Percentiles rank a stretch among this genome's conserved stretches.
phyloP scores from a whole-genome alignment of 2,888 invertebrate genomes.

The Stictocephala bisonia region DNA sequence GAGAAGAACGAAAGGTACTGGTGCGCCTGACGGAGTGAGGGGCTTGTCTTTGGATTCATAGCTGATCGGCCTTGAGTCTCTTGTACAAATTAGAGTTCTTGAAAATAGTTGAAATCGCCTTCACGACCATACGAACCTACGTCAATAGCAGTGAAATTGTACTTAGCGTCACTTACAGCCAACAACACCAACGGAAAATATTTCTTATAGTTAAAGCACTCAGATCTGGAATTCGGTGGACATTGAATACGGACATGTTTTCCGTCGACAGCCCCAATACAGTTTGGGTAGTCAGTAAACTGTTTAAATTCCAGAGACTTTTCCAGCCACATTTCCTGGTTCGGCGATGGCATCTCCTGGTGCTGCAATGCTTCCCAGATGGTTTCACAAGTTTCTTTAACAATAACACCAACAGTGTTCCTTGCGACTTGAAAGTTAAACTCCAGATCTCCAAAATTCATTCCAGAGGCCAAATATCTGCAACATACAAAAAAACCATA shows the following conservation, averaged over 20 bases:
- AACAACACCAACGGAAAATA: not conserved
- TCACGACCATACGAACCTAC: not conserved
- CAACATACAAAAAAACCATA: too few relatives aligned
- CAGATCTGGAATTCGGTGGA: not conserved
- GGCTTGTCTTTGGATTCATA: not conserved
- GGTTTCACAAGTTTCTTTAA: not conserved
- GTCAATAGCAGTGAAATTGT: not conserved
- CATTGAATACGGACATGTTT: not conserved
- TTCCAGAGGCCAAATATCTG: too few relatives aligned
- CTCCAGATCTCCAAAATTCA: too few relatives aligned
- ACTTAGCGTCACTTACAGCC: not conserved
- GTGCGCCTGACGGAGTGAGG: too few relatives aligned
- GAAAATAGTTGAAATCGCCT: too few relatives aligned
- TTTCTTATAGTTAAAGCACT: not conserved
- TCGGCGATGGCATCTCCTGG: not conserved
- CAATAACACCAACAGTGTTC: too few relatives aligned
- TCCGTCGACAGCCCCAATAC: not conserved
- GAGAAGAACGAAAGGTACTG: not conserved
- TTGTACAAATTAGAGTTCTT: too few relatives aligned
- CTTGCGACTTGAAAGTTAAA: too few relatives aligned
- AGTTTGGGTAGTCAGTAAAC: not conserved
- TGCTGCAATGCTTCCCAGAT: not conserved
- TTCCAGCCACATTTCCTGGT: not conserved
- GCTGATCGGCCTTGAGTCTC: too few relatives aligned
- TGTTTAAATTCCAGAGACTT: not conserved